Conservation (phyloP, 2,113 vertebrate species). For the Eonycteris spelaea region DNA sequence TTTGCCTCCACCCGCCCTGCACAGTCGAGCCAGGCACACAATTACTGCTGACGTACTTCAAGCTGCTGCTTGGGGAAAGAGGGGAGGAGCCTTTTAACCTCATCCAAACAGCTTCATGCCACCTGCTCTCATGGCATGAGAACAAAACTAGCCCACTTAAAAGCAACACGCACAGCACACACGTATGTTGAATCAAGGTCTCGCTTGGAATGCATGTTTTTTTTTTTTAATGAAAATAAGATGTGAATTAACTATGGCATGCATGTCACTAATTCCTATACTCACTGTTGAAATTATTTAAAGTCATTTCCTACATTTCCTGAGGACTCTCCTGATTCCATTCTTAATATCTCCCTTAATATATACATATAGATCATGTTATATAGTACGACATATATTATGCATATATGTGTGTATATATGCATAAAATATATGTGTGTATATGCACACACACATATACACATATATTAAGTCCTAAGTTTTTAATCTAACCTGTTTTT, state of each 20-base stretch:
- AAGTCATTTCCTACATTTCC: constrained; percentile 48
- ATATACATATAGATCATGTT: no score
- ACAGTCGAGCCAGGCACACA: constrained; percentile 82
- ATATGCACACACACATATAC: not conserved
- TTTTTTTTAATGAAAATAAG: constrained; percentile 37
- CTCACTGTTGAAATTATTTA: not conserved
- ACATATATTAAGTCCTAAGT: not conserved
- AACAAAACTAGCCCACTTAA: constrained; percentile 76
- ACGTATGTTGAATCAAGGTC: constrained; percentile 32
- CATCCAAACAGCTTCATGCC: constrained; percentile 87
- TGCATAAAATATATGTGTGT: not conserved
- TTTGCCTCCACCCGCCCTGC: constrained; percentile 79
- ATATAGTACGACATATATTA: not conserved
- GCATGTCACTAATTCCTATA: not conserved
- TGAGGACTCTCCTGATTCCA: not conserved
- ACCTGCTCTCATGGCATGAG: constrained; percentile 84
- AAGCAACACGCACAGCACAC: constrained; percentile 39
- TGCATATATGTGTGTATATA: not conserved
- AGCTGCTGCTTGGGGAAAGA: constrained; percentile 81
- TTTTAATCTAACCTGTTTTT: not conserved
- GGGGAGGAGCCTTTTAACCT: constrained; percentile 86
- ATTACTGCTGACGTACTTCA: constrained; percentile 85
- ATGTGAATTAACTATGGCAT: not conserved
- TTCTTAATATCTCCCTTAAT: not conserved
- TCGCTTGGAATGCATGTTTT: not conserved